Percentiles rank a stretch among this genome's conserved stretches.
These are phyloP conservation scores for Neodiprion pinetum DNA, from an alignment of 1,140 invertebrate species.

Conservation along the genomic window DNA sequence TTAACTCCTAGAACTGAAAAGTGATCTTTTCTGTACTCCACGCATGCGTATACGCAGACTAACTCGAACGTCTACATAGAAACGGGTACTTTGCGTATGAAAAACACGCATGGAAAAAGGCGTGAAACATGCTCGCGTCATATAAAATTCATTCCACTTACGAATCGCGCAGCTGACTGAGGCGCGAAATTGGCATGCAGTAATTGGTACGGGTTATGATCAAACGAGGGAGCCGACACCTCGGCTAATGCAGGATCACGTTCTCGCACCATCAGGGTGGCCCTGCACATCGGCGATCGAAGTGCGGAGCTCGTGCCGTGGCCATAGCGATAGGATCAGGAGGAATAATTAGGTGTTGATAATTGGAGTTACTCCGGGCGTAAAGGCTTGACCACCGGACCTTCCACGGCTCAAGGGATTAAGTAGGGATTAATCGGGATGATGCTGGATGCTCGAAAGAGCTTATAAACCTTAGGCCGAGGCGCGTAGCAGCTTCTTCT, in stretches of 20 bases:
- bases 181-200: neutral
- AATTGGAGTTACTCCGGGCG: slow-evolving; percentile 52
- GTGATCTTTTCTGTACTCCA: too few relatives aligned
- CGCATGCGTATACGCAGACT: too few relatives aligned
- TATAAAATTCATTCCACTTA: too few relatives aligned
- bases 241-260: neutral
- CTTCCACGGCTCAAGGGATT: slow-evolving; percentile 22
- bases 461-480: too few relatives aligned
- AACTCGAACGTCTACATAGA: too few relatives aligned
- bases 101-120: too few relatives aligned
- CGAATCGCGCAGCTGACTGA: too few relatives aligned
- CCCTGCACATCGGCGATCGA: neutral
- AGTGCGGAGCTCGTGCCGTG: slow-evolving; percentile 18
- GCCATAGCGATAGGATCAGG: slow-evolving; percentile 49
- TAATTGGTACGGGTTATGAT: neutral
- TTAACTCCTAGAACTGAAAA: too few relatives aligned
- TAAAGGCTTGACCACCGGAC: slow-evolving; percentile 44
- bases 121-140: too few relatives aligned
- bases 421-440: neutral
- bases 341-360: slow-evolving; percentile 56
- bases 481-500: too few relatives aligned
- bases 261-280: neutral
- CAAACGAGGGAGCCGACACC: neutral
- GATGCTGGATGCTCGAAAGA: too few relatives aligned
- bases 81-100: too few relatives aligned